Base-by-base conservation (phyloP, 2,797 vertebrate species). In the Chaetodon trifasciatus region DNA sequence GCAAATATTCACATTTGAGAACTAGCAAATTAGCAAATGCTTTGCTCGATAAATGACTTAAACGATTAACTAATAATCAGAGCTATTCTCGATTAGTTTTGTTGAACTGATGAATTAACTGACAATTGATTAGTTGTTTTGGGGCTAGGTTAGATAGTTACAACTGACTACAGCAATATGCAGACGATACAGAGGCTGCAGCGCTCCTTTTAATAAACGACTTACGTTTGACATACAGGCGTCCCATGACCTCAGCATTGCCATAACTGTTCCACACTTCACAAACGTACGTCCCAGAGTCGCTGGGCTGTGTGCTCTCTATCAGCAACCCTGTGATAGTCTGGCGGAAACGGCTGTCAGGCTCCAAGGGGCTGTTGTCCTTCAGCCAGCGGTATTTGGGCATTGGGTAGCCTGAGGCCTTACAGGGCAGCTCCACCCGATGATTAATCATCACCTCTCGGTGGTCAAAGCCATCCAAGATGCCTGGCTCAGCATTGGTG, bases 241-340 rank as follows among this genome's bases (percentile, higher is more conserved):
- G 95, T 16, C 98, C 98, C 88, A 98, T 94, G 89, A 98, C 96
- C 93, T 98, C 98, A 0, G 98, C 97, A 16, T 96, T 99, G 69
- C 98, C 98, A 7, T 98, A 99, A 90, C 95, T 97, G 96, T 99
- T 99, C 97, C 98, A 99, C 88, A 99, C 98, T 91, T 99, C 98
- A 12, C 98, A 99, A 46, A 97, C 97, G 0, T 99, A 99, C 72
- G 93, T 98, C 87, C 98, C 98, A 0, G 96, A 95, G 91, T 99
- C 98, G 0, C 96, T 96, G 68, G 97, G 96, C 78, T 97, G 96
- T 0, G 96, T 89, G 85, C 96, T 97, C 91, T 98, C 98, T 4
- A 99, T 98, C 84, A 98, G 95, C 79, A 99, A 91, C 63, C 98
- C 98, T 0, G 96, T 97, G 81, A 96, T 93, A 2, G 97, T 98